Evolutionary conservation across 2,888 invertebrate species (phyloP), one percentile per base, ranked within the genome.

Genomic region (Neoascia interrupta): DNA sequence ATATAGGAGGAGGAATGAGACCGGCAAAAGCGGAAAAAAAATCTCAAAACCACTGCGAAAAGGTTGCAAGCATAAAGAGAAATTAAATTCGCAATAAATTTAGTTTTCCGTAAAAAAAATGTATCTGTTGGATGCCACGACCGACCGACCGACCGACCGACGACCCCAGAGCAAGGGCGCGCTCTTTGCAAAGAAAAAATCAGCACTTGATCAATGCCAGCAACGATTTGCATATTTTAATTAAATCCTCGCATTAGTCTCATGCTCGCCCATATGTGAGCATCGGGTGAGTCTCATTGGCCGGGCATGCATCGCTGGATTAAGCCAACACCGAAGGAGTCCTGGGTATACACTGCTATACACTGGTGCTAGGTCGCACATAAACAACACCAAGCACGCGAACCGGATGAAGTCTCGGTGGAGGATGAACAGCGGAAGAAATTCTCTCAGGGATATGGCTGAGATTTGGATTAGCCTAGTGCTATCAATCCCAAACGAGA

Each of bases 171-270:
- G 18, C 21, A 70, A 64, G 53, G 69, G 49, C 37, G 64, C 63
- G 31, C 18, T 54, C 15, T 41, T 31, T 8, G 34, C 2, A 34
- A 31, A 31, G 63, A 73, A 39, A 31, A 66, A 68, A 83, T 85
- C 84, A 85, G 84, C 85, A 87, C 87, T 87, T 87, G 87, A 87
- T 87, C 86, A 87, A 86, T 86, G 87, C 87, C 87, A 87, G 79
- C 83, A 85, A 84, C 86, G 86, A 87, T 87, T 87, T 87, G 87
- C 87, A 87, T 87, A 87, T 87, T 87, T 87, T 87, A 87, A 87
- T 87, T 87, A 87, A 87, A 87, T 86, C 87, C 87, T 84, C 86
- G 85, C 85, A 84, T 84, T 83, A 83, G 83, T 83, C 83, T 68
- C 73, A 56, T 63, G 61, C 79, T 73, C 66, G 66, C 73, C 73